A percentile compares a stretch with the other conserved stretches of the same genome.
Evolutionary conservation across 1,140 invertebrate species (phyloP).

Genomic region (Ladona fulva): DNA sequence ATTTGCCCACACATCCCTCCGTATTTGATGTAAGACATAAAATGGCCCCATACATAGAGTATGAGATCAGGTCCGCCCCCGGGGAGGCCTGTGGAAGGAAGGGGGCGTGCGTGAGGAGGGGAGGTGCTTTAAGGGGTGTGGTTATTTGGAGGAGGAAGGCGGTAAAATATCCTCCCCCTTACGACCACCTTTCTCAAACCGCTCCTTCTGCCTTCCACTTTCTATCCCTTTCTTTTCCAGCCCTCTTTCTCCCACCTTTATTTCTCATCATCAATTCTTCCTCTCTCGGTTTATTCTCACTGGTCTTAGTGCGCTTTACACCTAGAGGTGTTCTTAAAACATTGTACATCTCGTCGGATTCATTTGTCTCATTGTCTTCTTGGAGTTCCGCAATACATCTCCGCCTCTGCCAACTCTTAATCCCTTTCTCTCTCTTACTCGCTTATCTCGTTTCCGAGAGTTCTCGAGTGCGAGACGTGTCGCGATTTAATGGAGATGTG

Average conservation of each 20-base stretch:
- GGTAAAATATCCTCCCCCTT: not conserved
- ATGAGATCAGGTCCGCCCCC: not conserved
- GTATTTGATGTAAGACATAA: constrained; percentile 5
- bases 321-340: too few relatives aligned
- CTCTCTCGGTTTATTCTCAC: not conserved
- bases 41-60: not conserved
- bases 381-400: too few relatives aligned
- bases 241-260: not conserved
- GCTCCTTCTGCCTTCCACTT: not conserved
- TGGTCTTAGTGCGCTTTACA: too few relatives aligned
- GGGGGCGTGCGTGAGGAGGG: not conserved
- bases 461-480: too few relatives aligned
- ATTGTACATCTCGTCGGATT: too few relatives aligned
- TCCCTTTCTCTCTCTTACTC: too few relatives aligned
- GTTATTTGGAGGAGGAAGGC: not conserved
- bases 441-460: too few relatives aligned
- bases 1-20: not conserved
- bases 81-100: not conserved
- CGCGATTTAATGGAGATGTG: too few relatives aligned
- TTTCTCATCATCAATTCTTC: not conserved
- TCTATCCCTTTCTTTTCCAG: not conserved
- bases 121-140: too few relatives aligned
- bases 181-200: not conserved
- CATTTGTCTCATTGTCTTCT: too few relatives aligned
- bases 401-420: too few relatives aligned